Percentiles rank a stretch among this genome's conserved stretches.
These are phyloP conservation scores for Falco peregrinus DNA, from an alignment of 2,797 vertebrate species.

Conservation along the genomic window DNA sequence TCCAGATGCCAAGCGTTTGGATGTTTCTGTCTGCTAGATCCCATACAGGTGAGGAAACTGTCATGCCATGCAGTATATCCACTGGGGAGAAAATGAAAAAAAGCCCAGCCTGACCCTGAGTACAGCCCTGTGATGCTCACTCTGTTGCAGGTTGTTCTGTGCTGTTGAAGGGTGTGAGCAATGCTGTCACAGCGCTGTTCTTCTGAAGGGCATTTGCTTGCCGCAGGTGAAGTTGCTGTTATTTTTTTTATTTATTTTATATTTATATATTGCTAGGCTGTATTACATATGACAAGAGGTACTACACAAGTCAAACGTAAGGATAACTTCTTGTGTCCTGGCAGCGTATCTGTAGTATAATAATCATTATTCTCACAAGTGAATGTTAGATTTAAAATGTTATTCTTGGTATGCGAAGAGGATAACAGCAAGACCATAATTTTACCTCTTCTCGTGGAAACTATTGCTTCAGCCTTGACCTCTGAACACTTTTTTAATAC, in stretches of 20 bases:
- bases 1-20: conserved; percentile 42
- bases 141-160: not conserved
- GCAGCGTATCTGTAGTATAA: not conserved
- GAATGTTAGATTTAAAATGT: not conserved
- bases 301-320: not conserved
- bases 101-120: not conserved
- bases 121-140: not conserved
- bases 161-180: not conserved
- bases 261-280: no score
- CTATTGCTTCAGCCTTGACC: not conserved
- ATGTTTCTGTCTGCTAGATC: conserved; percentile 64
- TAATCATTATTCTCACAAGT: not conserved
- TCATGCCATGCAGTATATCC: conserved; percentile 13
- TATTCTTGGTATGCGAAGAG: not conserved
- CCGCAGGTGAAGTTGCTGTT: not conserved
- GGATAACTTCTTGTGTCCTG: not conserved
- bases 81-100: conserved; percentile 21
- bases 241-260: no score
- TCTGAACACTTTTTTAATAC: not conserved
- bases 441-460: not conserved
- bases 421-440: not conserved
- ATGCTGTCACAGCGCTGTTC: not conserved
- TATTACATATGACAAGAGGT: not conserved
- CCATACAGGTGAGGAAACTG: conserved; percentile 40
- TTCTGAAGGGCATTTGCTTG: not conserved